Evolutionary conservation across 2,797 vertebrate genomes (phyloP), one percentile per base, ranked within the genome.

Genomic region (Chanos chanos): DNA sequence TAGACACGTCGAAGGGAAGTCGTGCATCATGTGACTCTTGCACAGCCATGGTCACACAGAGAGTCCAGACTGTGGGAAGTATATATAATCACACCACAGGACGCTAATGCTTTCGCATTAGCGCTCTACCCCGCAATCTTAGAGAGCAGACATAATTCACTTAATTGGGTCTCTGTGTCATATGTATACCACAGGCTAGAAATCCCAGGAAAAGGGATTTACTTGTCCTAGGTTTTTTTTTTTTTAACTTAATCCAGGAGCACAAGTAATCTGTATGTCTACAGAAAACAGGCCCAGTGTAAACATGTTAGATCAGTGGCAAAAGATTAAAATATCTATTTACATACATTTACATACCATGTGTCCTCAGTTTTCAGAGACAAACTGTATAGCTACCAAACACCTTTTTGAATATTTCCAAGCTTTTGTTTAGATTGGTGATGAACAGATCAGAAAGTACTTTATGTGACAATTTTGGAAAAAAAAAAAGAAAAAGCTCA

Each of bases 111-210:
- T 61, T 67, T 77, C 65, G 71, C 72, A 71, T 80, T 71, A 72
- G 68, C 76, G 79, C 73, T 85, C 79, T 76, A 81, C 80, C 84
- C 77, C 70, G 33, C 51, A 66, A 75, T 79, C 73, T 69, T 66
- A 69, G 70, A 68, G 81, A 68, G 69, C 77, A 76, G 71, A 85
- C 40, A 62, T 84, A 85, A 85, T 89, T 83, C 55, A 74, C 44
- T 86, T 86, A 85, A 89, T 87, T 81, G 73, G 79, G 44, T 81
- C 73, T 77, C 59, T 57, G 64, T 75, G 64, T 72, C 72, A 68
- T 60, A 74, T 37, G 51, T 49, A 55, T 61, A 74, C 41, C 59
- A 36, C 62, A 61, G 63, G 56, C 37, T 28, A 36, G 50, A 68
- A 57, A 64, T 71, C 56, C 31, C 64, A 27, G 18, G 39, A 61